phyloP scores from a whole-genome alignment of 2,797 vertebrate species.

The Myotis myotis region DNA sequence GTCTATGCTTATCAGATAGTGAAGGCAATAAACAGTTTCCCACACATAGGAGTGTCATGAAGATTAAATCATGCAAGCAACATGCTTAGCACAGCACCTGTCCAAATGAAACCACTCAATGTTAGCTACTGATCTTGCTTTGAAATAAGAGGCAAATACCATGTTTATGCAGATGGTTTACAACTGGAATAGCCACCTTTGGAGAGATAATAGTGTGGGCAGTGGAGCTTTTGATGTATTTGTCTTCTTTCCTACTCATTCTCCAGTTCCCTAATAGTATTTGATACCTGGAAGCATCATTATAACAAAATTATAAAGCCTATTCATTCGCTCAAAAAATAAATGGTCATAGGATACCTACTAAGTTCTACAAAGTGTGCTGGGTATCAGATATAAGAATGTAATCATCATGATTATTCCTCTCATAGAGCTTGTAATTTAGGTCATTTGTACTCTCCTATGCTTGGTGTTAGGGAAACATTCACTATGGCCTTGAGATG shows the following conservation, averaged over 20 bases:
- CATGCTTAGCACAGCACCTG: not conserved
- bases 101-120: not conserved
- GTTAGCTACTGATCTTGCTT: not conserved
- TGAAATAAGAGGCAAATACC: not conserved
- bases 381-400: not conserved
- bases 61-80: not conserved
- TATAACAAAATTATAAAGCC: not conserved
- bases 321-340: not conserved
- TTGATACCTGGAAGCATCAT: not conserved
- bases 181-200: not conserved
- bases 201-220: not conserved
- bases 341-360: not conserved
- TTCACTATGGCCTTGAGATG: not conserved
- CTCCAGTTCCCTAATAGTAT: not conserved
- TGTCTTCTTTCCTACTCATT: constrained; percentile 1
- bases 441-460: not conserved
- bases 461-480: not conserved
- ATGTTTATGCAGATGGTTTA: not conserved
- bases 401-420: not conserved
- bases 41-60: not conserved
- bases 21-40: no score
- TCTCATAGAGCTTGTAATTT: not conserved
- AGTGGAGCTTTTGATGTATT: not conserved
- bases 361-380: not conserved
- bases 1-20: no score